These are phyloP conservation scores for Thalassaphorura encarpata DNA, from an alignment of 1,140 invertebrate genomes.

Conservation along the genomic window DNA sequence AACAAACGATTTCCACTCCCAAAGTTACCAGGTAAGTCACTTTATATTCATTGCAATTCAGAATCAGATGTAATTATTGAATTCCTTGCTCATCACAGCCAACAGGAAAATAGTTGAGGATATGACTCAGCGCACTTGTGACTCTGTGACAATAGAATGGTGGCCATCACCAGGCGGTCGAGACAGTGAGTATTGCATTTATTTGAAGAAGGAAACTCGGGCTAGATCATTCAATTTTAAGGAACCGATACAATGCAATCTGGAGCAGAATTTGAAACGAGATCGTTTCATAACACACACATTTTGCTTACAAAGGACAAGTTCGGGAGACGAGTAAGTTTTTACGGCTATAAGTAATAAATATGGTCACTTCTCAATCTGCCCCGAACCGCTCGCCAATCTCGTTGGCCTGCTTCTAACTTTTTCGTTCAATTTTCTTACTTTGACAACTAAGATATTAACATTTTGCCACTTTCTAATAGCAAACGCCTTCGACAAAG, in stretches of 20 bases:
- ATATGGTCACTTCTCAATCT: no score
- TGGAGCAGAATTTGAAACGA: slow-evolving; percentile 38
- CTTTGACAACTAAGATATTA: neutral
- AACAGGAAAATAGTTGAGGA: slow-evolving; percentile 15
- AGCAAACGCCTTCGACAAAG: slow-evolving; percentile 39
- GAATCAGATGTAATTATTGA: neutral
- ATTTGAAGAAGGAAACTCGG: slow-evolving; percentile 34
- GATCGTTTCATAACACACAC: slow-evolving; percentile 36
- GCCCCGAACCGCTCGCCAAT: no score
- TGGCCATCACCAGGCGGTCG: slow-evolving; percentile 35
- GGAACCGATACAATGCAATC: slow-evolving; percentile 40
- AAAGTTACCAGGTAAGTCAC: slow-evolving; percentile 35
- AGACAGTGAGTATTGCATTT: slow-evolving; percentile 37
- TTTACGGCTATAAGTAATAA: neutral
- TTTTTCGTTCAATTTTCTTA: no score
- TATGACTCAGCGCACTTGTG: slow-evolving; percentile 33
- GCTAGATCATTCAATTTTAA: slow-evolving; percentile 23
- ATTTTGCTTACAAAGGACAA: slow-evolving; percentile 36
- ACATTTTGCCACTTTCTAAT: slow-evolving; percentile 30
- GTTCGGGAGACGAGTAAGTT: slow-evolving; percentile 28
- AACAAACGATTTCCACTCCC: slow-evolving; percentile 37
- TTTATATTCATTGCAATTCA: neutral
- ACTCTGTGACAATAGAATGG: slow-evolving; percentile 42
- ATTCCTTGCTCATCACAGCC: neutral
- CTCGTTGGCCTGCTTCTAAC: no score